Base-by-base conservation (phyloP, 2,888 invertebrate species). In the Diarsia mendica region DNA sequence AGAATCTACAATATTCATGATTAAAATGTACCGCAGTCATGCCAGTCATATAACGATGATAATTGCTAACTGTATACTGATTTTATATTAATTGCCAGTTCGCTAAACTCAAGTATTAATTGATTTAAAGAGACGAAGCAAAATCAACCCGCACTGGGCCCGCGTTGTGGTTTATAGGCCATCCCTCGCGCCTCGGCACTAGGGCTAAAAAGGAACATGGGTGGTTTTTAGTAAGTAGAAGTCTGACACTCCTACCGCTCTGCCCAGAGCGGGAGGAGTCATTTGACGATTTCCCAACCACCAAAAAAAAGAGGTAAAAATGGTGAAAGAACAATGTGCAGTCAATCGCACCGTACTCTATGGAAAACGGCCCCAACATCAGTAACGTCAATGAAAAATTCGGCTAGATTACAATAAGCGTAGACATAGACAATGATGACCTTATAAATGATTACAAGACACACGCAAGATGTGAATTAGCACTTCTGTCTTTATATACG, bases 391-490 rank as follows among this genome's bases (percentile, higher is more conserved):
- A 86, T 75, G 72, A 44, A 63, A 63, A 46, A 63, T 51, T 80
- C 78, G 64, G 60, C 53, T 76, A 39, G 48, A 76, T 80, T 75
- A 79, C 67, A 77, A 70, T 83, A 71, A 33, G 44, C 55, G 70
- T 83, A 84, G 79, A 75, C 20, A 84, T 79, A 84, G 80, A 80
- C 82, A 84, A 87, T 84, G 75, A 86, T 80, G 81, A 82, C 68
- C 81, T 60, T 60, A 79, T 85, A 73, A 74, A 83, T 88, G 83
- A 88, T 89, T 85, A 78, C 85, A 81, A 65, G 73, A 72, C 82
- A 84, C 91, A 92, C 93, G 93, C 92, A 87, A 92, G 85, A 83
- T 83, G 73, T 86, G 86, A 88, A 93, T 92, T 92, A 93, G 87
- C 86, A 88, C 84, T 77, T 79, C 60, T 76, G 71, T 66, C 68